Percentiles rank a stretch among this genome's conserved stretches.
These are phyloP conservation scores for Epistrophe eligans DNA, from an alignment of 2,888 invertebrate genomes.

Conservation along the genomic window DNA sequence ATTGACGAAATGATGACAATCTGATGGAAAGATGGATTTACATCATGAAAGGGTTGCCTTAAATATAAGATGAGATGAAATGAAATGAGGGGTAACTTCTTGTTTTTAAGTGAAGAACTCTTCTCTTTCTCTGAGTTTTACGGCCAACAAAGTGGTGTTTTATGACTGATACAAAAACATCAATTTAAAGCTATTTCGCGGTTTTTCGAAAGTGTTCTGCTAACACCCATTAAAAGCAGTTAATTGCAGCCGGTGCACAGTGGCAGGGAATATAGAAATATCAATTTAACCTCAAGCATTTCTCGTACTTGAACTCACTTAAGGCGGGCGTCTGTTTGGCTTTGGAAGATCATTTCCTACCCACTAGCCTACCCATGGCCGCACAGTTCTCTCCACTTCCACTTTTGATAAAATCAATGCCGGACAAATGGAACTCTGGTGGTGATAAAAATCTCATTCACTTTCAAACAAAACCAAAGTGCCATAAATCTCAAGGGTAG, in stretches of 20 bases:
- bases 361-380: neutral
- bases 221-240: conserved; percentile 48
- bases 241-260: conserved; percentile 61
- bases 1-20: conserved; percentile 56
- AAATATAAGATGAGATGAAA: no score
- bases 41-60: conserved; percentile 60
- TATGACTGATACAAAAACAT: conserved; percentile 56
- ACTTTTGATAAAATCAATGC: conserved; percentile 56
- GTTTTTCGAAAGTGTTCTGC: conserved; percentile 39
- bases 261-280: conserved; percentile 19
- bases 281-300: conserved; percentile 58
- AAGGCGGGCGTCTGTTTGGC: conserved; percentile 44
- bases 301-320: conserved; percentile 68
- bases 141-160: conserved; percentile 53
- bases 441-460: conserved; percentile 69
- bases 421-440: conserved; percentile 69
- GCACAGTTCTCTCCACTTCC: neutral
- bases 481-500: conserved; percentile 60
- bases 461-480: conserved; percentile 54
- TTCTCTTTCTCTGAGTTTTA: conserved; percentile 47
- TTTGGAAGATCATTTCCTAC: conserved; percentile 32
- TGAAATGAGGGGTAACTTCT: neutral
- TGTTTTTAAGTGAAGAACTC: conserved; percentile 31
- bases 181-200: conserved; percentile 58
- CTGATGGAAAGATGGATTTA: conserved; percentile 30